A percentile compares a stretch with the other conserved stretches of the same genome.
These are phyloP conservation scores for Polydrusus cervinus DNA, from an alignment of 2,888 invertebrate species.

Conservation along the genomic window DNA sequence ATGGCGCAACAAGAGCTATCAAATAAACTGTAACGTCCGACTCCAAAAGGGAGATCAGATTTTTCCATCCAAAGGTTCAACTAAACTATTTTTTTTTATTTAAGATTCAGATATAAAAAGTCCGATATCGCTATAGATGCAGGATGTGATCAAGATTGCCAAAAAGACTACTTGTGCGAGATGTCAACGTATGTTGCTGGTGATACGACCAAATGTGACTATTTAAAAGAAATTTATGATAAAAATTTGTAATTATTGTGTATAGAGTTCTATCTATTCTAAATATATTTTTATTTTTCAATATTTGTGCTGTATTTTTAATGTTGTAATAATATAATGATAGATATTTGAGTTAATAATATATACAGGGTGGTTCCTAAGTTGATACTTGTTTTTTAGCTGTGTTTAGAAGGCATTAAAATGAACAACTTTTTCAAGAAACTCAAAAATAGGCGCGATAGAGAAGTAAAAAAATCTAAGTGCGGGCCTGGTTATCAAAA, in stretches of 20 bases:
- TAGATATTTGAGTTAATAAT: too few relatives aligned
- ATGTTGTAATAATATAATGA: neutral
- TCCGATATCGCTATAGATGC: slow-evolving; percentile 22
- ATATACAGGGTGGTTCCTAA: too few relatives aligned
- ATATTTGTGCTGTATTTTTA: neutral
- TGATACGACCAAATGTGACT: slow-evolving; percentile 41
- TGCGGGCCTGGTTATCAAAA: too few relatives aligned
- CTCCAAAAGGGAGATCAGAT: neutral
- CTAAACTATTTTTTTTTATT: slow-evolving; percentile 1
- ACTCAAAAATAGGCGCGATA: too few relatives aligned
- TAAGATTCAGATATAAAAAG: slow-evolving; percentile 46
- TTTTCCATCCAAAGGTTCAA: neutral
- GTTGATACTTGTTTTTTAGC: too few relatives aligned
- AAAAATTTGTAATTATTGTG: slow-evolving; percentile 36
- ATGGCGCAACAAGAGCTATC: too few relatives aligned
- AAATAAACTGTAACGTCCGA: neutral
- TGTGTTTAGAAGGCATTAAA: too few relatives aligned
- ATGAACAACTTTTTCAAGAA: too few relatives aligned
- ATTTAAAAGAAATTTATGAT: slow-evolving; percentile 49
- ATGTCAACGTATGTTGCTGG: slow-evolving; percentile 34
- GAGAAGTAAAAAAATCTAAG: too few relatives aligned
- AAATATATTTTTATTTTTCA: neutral
- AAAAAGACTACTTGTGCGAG: slow-evolving; percentile 47
- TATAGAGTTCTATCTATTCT: neutral
- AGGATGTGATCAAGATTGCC: slow-evolving; percentile 44